phyloP scores from a whole-genome alignment of 2,113 vertebrate genomes.

The Chunga burmeisteri region DNA sequence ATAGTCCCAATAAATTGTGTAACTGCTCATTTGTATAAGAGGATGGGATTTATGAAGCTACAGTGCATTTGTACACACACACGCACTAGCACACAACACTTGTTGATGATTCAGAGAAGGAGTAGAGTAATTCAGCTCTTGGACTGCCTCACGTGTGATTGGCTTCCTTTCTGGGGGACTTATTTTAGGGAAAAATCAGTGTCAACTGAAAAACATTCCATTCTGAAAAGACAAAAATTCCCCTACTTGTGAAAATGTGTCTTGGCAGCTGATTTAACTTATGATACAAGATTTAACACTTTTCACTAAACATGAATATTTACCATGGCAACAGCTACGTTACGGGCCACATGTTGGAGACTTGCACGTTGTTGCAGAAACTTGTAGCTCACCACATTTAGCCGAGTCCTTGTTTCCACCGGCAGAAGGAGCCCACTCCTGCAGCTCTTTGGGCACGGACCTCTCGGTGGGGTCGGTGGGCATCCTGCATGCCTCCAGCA shows the following conservation, averaged over 20 bases:
- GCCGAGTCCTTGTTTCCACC: conserved; percentile 68
- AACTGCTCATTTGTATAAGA: neutral
- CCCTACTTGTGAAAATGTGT: conserved; percentile 76
- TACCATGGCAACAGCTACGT: conserved; percentile 80
- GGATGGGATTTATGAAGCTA: conserved; percentile 27
- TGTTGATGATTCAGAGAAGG: conserved; percentile 72
- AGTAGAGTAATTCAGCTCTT: conserved; percentile 76
- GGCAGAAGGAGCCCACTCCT: conserved; percentile 57
- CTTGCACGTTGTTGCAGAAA: conserved; percentile 68
- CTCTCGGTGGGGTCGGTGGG: neutral
- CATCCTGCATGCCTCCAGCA: neutral
- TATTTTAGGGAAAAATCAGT: conserved; percentile 75
- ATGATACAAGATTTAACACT: conserved; percentile 77
- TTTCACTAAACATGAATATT: conserved; percentile 80
- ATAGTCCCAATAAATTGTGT: neutral
- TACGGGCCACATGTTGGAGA: conserved; percentile 72
- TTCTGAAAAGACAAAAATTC: conserved; percentile 77
- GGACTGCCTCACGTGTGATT: conserved; percentile 71
- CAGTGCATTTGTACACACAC: conserved; percentile 65
- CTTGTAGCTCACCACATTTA: conserved; percentile 67
- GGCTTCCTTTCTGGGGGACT: conserved; percentile 71
- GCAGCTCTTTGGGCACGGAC: neutral
- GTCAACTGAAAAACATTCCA: conserved; percentile 72
- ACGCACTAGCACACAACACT: conserved; percentile 66
- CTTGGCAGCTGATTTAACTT: conserved; percentile 78